These are phyloP conservation scores for Arctia plantaginis DNA, from an alignment of 2,888 invertebrate genomes.

Conservation along the genomic window DNA sequence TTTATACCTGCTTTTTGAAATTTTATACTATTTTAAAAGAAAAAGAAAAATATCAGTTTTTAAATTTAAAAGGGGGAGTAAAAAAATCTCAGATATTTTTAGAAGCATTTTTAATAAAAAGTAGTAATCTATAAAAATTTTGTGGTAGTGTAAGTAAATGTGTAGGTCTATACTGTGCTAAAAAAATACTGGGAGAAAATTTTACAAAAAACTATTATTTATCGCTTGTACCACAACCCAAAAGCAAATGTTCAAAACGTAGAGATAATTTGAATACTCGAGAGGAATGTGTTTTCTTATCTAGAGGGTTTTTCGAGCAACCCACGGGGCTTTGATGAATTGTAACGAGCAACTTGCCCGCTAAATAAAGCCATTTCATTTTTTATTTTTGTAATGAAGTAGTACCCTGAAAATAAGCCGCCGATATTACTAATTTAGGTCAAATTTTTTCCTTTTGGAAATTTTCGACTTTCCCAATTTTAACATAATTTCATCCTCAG, in stretches of 20 bases:
- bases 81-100: neutral
- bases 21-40: neutral
- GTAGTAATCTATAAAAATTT: neutral
- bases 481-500: slow-evolving; percentile 7
- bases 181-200: neutral
- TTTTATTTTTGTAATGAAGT: slow-evolving; percentile 53
- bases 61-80: neutral
- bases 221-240: slow-evolving; percentile 45
- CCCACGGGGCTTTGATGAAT: slow-evolving; percentile 76
- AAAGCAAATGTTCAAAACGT: slow-evolving; percentile 81
- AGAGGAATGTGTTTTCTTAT: slow-evolving; percentile 83
- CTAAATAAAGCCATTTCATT: slow-evolving; percentile 54
- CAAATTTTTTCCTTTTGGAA: slow-evolving; percentile 16
- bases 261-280: slow-evolving; percentile 81
- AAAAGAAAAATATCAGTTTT: neutral
- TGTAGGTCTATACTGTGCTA: neutral
- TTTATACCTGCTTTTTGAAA: neutral
- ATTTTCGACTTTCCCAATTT: slow-evolving; percentile 20
- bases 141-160: neutral
- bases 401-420: slow-evolving; percentile 42
- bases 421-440: slow-evolving; percentile 26
- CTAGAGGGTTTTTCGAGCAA: slow-evolving; percentile 69
- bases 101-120: no score
- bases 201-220: slow-evolving; percentile 39
- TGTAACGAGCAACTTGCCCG: slow-evolving; percentile 56